A percentile compares a stretch with the other conserved stretches of the same genome.
Conservation (phyloP, 2,888 invertebrate genomes). For the Caenorhabditis afra region DNA sequence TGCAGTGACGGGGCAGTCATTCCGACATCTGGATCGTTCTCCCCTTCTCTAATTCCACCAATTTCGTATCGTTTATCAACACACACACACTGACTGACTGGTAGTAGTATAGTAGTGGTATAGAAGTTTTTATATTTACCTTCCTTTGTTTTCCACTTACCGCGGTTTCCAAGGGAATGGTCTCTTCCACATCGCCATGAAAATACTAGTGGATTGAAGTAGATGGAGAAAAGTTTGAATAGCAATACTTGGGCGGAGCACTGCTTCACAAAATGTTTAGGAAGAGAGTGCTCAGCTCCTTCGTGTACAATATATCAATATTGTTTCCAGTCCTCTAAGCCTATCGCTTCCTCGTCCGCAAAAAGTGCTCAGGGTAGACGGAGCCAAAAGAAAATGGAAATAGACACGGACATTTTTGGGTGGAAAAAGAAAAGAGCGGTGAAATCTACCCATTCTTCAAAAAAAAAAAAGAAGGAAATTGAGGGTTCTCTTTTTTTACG, state of each 20-base stretch:
- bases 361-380: no score
- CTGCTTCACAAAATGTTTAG: neutral
- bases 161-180: neutral
- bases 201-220: neutral
- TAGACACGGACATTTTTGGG: neutral
- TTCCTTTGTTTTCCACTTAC: neutral
- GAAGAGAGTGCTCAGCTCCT: constrained; percentile 20
- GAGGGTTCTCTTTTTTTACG: constrained; percentile 1
- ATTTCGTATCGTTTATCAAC: neutral
- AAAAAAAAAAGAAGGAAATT: constrained; percentile 10
- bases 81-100: no score
- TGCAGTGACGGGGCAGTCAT: constrained; percentile 5
- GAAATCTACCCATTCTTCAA: neutral
- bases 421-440: constrained; percentile 3
- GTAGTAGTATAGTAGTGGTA: no score
- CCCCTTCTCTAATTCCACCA: neutral
- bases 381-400: neutral
- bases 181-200: constrained; percentile 4
- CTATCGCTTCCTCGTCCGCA: neutral
- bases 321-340: neutral
- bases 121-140: no score
- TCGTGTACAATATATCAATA: constrained; percentile 38
- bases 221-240: neutral
- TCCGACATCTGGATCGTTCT: constrained; percentile 21
- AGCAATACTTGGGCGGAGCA: neutral